These are phyloP conservation scores for Danio albolineatus DNA, from an alignment of 2,797 vertebrate genomes.

Conservation along the genomic window DNA sequence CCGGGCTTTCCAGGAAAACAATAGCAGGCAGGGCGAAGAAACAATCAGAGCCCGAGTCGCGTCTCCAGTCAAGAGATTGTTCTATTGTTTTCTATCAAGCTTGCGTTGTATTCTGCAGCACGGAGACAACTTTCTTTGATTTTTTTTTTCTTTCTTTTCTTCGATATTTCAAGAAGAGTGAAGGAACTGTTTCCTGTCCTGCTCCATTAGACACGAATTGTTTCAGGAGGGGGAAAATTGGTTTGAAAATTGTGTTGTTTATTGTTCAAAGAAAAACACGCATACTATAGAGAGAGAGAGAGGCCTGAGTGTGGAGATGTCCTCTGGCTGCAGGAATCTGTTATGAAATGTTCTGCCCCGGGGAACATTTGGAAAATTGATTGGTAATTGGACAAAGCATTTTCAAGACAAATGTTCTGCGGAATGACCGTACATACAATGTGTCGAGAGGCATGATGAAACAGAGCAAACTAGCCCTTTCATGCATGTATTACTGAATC, in stretches of 20 bases:
- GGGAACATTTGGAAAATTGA: slow-evolving; percentile 53
- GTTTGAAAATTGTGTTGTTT: slow-evolving; percentile 67
- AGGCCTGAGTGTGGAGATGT: slow-evolving; percentile 24
- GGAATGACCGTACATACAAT: slow-evolving; percentile 36
- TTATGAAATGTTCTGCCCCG: slow-evolving; percentile 58
- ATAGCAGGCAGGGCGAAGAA: slow-evolving; percentile 43
- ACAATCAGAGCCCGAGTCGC: slow-evolving; percentile 59
- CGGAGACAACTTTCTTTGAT: slow-evolving; percentile 56
- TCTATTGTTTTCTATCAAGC: slow-evolving; percentile 55
- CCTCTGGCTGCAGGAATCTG: slow-evolving; percentile 51
- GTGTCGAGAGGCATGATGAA: not conserved
- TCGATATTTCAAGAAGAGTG: slow-evolving; percentile 54
- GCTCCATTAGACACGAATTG: slow-evolving; percentile 64
- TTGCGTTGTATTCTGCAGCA: slow-evolving; percentile 42
- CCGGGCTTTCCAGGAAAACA: slow-evolving; percentile 41
- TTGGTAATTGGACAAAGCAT: slow-evolving; percentile 56
- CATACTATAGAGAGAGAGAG: slow-evolving; percentile 29
- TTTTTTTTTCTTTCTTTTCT: slow-evolving; percentile 44
- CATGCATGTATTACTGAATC: no score
- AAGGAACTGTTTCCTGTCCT: slow-evolving; percentile 60
- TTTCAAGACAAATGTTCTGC: slow-evolving; percentile 48
- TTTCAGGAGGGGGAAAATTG: slow-evolving; percentile 60
- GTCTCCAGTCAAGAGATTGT: slow-evolving; percentile 60
- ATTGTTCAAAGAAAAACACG: slow-evolving; percentile 55
- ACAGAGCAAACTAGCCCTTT: no score